phyloP scores from a whole-genome alignment of 1,140 invertebrate species.

The Lasioglossum baleicum region DNA sequence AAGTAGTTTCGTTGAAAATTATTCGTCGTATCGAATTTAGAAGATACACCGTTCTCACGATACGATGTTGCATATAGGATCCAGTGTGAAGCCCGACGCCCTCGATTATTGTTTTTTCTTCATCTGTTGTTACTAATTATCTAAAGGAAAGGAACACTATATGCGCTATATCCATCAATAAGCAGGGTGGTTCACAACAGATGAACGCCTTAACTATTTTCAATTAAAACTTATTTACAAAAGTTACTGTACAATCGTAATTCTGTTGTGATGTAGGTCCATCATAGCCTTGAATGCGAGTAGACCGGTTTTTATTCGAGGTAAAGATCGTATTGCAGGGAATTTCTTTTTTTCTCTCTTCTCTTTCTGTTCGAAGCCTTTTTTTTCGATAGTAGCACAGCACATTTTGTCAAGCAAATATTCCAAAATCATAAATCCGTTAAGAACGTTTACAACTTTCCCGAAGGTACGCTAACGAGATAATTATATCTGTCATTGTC shows the following conservation, averaged over 20 bases:
- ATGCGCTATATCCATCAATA: slow-evolving; percentile 71
- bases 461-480: slow-evolving; percentile 9
- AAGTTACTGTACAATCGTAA: slow-evolving; percentile 64
- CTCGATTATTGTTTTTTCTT: slow-evolving; percentile 49
- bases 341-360: slow-evolving; percentile 6
- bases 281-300: slow-evolving; percentile 67
- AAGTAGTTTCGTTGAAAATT: neutral
- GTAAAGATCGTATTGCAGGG: slow-evolving; percentile 65
- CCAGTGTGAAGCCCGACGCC: slow-evolving; percentile 67
- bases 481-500: neutral
- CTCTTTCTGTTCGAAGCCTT: slow-evolving; percentile 15
- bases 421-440: slow-evolving; percentile 42
- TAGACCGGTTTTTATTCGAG: slow-evolving; percentile 61
- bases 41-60: slow-evolving; percentile 57
- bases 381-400: slow-evolving; percentile 23
- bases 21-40: neutral
- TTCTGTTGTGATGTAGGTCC: slow-evolving; percentile 63
- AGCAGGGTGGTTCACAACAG: slow-evolving; percentile 65
- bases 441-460: neutral
- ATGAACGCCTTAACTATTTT: slow-evolving; percentile 62
- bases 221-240: slow-evolving; percentile 72
- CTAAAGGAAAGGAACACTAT: slow-evolving; percentile 70
- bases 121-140: slow-evolving; percentile 55
- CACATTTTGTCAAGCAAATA: slow-evolving; percentile 46
- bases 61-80: slow-evolving; percentile 21